Evolutionary conservation across 2,888 invertebrate genomes (phyloP), one percentile per base, ranked within the genome.

Genomic region (Drosophila putrida): DNA sequence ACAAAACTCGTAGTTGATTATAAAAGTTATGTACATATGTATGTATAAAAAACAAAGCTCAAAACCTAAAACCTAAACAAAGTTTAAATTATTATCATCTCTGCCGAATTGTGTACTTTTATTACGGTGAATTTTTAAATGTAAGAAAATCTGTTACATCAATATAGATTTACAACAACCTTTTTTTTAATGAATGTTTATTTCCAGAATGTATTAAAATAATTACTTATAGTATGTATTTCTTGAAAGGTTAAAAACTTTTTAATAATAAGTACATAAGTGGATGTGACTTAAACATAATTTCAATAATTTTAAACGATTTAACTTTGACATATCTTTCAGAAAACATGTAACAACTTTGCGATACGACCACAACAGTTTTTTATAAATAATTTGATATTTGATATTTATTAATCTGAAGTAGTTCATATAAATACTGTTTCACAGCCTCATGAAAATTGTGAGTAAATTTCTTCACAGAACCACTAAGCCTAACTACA

Each of bases 401-500:
- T 20, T 20, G 20, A 20, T 20, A 1, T 3, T 39, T 10, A 15
- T 15, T 0, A 9, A 15, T 9, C 15, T 15, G 39, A 9, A 9
- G 4, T n/a, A n/a, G n/a, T n/a, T n/a, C n/a, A n/a, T n/a, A n/a
- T n/a, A n/a, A 15, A 15, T 15, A 9, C 39, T 15, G 41, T 10
- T 41, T 41, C 1, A 10, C 9, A 5, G 41, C 10, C 20, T 10
- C 20, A 20, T 41, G 5, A 15, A 20, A 41, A 41, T 41, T 1
- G 20, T 9, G 20, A 20, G 5, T 4, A 11, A 41, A 20, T 41
- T 27, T 44, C 41, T 2, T n/a, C 1, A 15, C 4, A 39, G 8
- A 39, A 25, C 53, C 62, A n/a, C 62, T 41, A 61, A 31, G 35
- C 15, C 57, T 43, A 67, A 61, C 53, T 44, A 58, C 13, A 74